Evolutionary conservation across 2,888 invertebrate genomes (phyloP), one percentile per base, ranked within the genome.

Genomic region (Drosophila pseudotakahashii): DNA sequence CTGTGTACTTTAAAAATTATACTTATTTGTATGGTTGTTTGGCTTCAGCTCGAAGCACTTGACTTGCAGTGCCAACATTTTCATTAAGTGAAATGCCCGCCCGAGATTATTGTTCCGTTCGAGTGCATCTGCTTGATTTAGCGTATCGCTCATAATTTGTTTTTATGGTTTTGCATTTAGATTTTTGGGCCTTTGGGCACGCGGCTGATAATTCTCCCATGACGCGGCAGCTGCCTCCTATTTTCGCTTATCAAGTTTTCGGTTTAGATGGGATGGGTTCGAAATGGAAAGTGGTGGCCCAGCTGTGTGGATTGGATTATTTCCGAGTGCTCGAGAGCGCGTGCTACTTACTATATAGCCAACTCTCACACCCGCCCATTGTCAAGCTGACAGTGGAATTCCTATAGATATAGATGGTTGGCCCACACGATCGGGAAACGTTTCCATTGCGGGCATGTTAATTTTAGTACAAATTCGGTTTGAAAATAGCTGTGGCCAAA

Each of bases 51-150:
- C 87, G 89, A 75, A 87, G 79, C 90, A 90, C 90, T 90, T 90
- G 89, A 90, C 81, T 90, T 89, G 87, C 83, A 89, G 90, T 90
- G 90, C 82, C 90, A 90, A 90, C 89, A 82, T 82, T 90, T 90
- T 90, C 89, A 90, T 90, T 90, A 90, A 89, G 84, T 88, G 86
- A 86, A 80, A 73, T 82, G 78, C 82, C 71, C 39, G 47, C 37
- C 54, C 50, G 37, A 42, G 61, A 61, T 61, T 53, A 55, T 50
- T 71, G 72, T 71, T 71, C 42, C 76, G 76, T 64, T 73, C 70
- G 79, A 84, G 71, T 82, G 88, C 80, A 79, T 76, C 73, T 76
- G 72, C 78, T 78, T 81, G 83, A 84, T 89, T 89, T 89, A 89
- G 83, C 90, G 89, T 88, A 84, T 89, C 89, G 87, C 82, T 89